Conservation (phyloP, 2,888 invertebrate species). For the Pharmacophagus antenor region DNA sequence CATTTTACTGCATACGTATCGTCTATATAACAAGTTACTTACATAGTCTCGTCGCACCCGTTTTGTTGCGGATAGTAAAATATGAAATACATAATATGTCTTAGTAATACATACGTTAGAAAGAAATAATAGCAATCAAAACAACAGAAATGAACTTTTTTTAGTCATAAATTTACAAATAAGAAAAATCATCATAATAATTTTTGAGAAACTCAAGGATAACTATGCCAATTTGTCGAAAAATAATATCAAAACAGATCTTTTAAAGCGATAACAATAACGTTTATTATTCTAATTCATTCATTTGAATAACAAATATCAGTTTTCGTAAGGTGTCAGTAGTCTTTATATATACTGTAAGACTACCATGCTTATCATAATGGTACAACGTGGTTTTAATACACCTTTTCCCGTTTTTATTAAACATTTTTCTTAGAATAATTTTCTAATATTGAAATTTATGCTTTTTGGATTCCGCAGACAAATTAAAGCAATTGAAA, state of each 20-base stretch:
- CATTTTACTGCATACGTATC: conserved; percentile 54
- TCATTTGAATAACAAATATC: background rate
- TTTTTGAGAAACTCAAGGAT: conserved; percentile 4
- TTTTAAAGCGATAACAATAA: background rate
- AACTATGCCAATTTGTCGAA: conserved; percentile 22
- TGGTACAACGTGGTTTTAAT: background rate
- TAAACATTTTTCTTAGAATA: background rate
- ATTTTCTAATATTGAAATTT: too few relatives aligned
- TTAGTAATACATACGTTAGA: conserved; percentile 38
- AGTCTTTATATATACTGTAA: background rate
- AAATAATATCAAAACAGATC: background rate
- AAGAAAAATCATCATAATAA: conserved; percentile 5
- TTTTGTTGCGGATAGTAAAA: conserved; percentile 51
- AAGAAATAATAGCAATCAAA: conserved; percentile 29
- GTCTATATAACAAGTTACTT: conserved; percentile 71
- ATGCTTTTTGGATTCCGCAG: too few relatives aligned
- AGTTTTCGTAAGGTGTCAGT: background rate
- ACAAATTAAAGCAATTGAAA: too few relatives aligned
- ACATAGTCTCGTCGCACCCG: conserved; percentile 76
- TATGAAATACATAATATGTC: conserved; percentile 45
- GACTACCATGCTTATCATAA: background rate
- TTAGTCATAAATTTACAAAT: conserved; percentile 13
- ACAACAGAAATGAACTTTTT: conserved; percentile 32
- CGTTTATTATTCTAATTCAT: background rate
- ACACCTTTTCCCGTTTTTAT: too few relatives aligned